These are phyloP conservation scores for Umimayanthus chanpuru DNA, from an alignment of 92 coral and sea anemone species.

Conservation along the genomic window DNA sequence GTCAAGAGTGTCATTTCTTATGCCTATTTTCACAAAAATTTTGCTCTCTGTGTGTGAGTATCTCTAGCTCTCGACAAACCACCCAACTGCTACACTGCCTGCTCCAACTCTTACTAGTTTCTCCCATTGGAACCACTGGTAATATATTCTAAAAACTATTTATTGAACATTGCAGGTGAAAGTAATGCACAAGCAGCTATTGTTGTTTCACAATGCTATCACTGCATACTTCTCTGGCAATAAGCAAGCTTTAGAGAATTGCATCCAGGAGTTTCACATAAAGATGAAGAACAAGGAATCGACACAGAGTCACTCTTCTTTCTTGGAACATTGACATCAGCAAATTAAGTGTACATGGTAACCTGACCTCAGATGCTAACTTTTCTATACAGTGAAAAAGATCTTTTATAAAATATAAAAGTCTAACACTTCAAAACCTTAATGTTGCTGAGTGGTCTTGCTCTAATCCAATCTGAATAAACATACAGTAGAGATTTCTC, in stretches of 20 bases:
- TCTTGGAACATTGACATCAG: constrained; percentile 73
- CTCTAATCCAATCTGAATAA: background rate
- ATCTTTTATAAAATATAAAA: background rate
- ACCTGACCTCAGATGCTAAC: background rate
- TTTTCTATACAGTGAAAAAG: background rate
- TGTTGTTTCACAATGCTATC: constrained; percentile 94
- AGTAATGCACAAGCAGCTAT: constrained; percentile 96
- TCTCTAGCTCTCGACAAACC: too few species aligned
- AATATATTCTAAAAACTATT: too few species aligned
- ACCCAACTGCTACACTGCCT: too few species aligned
- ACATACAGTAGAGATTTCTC: too few species aligned
- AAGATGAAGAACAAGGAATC: constrained; percentile 82
- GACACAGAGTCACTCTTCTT: constrained; percentile 66
- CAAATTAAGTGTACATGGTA: background rate
- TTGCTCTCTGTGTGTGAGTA: too few species aligned
- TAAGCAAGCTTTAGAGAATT: constrained; percentile 90
- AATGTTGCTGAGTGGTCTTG: background rate
- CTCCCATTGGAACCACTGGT: too few species aligned
- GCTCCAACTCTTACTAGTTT: too few species aligned
- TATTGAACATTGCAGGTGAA: constrained; percentile 69
- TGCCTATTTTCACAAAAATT: too few species aligned
- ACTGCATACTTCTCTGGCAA: constrained; percentile 98
- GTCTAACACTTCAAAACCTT: background rate
- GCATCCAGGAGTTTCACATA: constrained; percentile 92
- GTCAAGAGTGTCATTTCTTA: too few species aligned